Evolutionary conservation across 2,113 vertebrate genomes (phyloP).

Genomic region (Kryptolebias marmoratus): DNA sequence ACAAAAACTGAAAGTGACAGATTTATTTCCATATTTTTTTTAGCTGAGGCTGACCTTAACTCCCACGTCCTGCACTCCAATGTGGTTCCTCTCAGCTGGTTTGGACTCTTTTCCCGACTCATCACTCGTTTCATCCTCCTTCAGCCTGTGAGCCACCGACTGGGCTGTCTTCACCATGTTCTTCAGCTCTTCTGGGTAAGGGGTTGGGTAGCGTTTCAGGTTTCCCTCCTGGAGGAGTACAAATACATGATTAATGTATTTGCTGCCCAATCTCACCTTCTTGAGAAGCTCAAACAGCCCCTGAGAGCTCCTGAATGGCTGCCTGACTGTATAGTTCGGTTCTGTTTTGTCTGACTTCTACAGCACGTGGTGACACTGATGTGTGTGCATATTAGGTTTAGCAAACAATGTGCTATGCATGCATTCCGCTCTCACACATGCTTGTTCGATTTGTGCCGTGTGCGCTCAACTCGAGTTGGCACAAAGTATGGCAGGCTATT

Average conservation of each 20-base stretch:
- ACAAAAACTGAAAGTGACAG: slow-evolving; percentile 1
- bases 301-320: too few relatives aligned
- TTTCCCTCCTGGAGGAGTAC: slow-evolving; percentile 88
- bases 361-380: too few relatives aligned
- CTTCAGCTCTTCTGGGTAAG: slow-evolving; percentile 97
- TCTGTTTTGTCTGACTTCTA: too few relatives aligned
- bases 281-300: too few relatives aligned
- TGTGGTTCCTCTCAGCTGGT: slow-evolving; percentile 81
- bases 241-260: background rate
- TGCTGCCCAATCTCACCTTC: too few relatives aligned
- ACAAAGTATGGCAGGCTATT: too few relatives aligned
- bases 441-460: too few relatives aligned
- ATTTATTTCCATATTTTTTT: background rate
- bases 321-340: too few relatives aligned
- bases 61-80: slow-evolving; percentile 87
- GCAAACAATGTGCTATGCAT: too few relatives aligned
- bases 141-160: slow-evolving; percentile 94
- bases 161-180: slow-evolving; percentile 99
- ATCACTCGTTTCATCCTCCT: slow-evolving; percentile 91
- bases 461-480: too few relatives aligned
- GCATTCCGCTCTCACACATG: too few relatives aligned
- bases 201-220: slow-evolving; percentile 97
- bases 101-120: slow-evolving; percentile 84
- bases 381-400: too few relatives aligned
- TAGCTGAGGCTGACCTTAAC: slow-evolving; percentile 84